Conservation (phyloP, 2,113 vertebrate species). For the Picathartes gymnocephalus region DNA sequence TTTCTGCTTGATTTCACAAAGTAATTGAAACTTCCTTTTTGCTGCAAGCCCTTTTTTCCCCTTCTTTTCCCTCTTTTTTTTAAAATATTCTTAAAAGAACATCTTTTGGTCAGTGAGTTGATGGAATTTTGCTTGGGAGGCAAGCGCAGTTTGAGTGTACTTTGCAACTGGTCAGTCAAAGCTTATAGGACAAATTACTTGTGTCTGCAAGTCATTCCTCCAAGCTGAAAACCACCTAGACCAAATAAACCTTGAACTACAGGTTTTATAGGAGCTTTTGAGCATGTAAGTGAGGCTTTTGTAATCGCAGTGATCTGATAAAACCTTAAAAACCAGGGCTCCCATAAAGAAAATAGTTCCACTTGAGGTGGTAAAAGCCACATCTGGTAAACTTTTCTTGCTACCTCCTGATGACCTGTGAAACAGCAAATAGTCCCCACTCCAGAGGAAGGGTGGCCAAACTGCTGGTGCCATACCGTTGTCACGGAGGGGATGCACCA, state of each 20-base stretch:
- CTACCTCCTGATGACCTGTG: constrained; percentile 11
- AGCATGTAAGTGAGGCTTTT: constrained; percentile 26
- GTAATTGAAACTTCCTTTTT: constrained; percentile 83
- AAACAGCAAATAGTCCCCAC: not conserved
- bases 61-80: not conserved
- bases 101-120: constrained; percentile 70
- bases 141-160: not conserved
- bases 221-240: constrained; percentile 41
- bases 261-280: constrained; percentile 34
- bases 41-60: not conserved
- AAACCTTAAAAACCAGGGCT: not conserved
- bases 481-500: rapidly evolving
- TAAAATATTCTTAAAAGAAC: constrained; percentile 61
- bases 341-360: constrained; percentile 24
- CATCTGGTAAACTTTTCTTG: constrained; percentile 27
- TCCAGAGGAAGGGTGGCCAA: not conserved
- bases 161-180: constrained; percentile 17
- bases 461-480: not conserved
- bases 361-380: constrained; percentile 20
- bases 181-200: constrained; percentile 39
- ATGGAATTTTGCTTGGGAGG: constrained; percentile 63
- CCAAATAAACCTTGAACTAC: constrained; percentile 45
- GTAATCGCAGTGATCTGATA: constrained; percentile 39
- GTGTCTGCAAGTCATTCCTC: constrained; percentile 35
- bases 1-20: constrained; percentile 81